Percentiles rank a stretch among this genome's conserved stretches.
Conservation (phyloP, 2,888 invertebrate species). For the Mesorhabditis belari region DNA sequence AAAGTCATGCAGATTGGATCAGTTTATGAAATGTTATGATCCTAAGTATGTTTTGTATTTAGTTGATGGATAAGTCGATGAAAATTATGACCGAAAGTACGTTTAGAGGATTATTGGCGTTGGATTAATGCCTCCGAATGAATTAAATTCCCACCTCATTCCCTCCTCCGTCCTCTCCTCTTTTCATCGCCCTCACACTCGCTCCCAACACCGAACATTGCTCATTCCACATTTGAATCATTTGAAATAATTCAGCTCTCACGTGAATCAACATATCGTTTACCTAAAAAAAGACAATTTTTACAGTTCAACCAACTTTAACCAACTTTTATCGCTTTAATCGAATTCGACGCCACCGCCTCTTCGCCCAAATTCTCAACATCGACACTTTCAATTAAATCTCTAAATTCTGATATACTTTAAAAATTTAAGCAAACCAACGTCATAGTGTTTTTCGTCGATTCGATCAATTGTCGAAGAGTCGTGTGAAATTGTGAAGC, state of each 20-base stretch:
- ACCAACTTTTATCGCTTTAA: neutral
- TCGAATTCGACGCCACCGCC: neutral
- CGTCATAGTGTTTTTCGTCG: neutral
- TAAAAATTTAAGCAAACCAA: neutral
- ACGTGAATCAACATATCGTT: constrained; percentile 29
- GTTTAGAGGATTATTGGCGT: too few species aligned
- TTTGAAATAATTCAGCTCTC: constrained; percentile 29
- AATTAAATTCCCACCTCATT: neutral
- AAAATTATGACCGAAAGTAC: too few species aligned
- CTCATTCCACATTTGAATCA: constrained; percentile 40
- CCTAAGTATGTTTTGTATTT: too few species aligned
- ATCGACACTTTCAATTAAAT: neutral
- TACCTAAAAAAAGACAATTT: constrained; percentile 6
- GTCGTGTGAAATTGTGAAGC: neutral
- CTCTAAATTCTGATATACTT: neutral
- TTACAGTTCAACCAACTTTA: neutral
- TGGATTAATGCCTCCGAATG: neutral
- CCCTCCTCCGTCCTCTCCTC: constrained; percentile 4
- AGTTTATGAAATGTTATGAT: too few species aligned
- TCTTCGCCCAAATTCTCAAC: neutral
- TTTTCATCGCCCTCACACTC: constrained; percentile 12
- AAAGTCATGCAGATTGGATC: too few species aligned
- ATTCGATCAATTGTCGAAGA: neutral
- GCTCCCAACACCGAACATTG: constrained; percentile 15
- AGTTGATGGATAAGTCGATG: too few species aligned